phyloP scores from a whole-genome alignment of 2,888 invertebrate species.

The Listrodromus nycthemerus region DNA sequence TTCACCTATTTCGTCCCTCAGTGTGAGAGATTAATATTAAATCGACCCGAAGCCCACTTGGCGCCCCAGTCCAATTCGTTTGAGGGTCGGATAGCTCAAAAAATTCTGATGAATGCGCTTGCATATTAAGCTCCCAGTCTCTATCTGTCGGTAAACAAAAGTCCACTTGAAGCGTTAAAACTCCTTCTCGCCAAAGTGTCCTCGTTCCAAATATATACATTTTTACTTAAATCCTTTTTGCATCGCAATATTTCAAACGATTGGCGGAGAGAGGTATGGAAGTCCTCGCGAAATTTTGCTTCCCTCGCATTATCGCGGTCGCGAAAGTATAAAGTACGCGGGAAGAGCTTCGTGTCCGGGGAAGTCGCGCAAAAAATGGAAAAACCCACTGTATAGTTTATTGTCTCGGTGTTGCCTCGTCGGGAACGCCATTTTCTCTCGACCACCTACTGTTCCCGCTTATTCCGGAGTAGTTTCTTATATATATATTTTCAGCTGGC shows the following conservation, averaged over 20 bases:
- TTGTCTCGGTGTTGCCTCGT: constrained; percentile 6
- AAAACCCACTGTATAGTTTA: background rate
- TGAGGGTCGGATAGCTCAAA: background rate
- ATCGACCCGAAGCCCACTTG: background rate
- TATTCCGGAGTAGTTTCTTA: background rate
- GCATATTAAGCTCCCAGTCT: background rate
- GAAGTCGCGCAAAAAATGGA: background rate
- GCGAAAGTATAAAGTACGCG: background rate
- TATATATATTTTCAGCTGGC: constrained; percentile 54
- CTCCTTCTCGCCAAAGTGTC: background rate
- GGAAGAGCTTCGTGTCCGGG: background rate
- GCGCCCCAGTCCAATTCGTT: background rate
- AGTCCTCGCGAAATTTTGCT: background rate
- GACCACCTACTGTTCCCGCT: background rate
- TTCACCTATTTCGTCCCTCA: background rate
- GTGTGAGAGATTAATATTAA: constrained; percentile 24
- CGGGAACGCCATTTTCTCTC: constrained; percentile 12
- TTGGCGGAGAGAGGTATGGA: background rate
- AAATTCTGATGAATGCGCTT: constrained; percentile 18
- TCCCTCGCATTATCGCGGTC: background rate
- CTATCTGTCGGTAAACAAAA: background rate
- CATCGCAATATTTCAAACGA: background rate
- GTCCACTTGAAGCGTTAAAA: constrained; percentile 2
- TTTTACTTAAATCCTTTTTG: background rate
- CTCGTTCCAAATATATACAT: too few species aligned